Evolutionary conservation across 2,888 invertebrate genomes (phyloP), one percentile per base, ranked within the genome.

Genomic region (Congeria kusceri): DNA sequence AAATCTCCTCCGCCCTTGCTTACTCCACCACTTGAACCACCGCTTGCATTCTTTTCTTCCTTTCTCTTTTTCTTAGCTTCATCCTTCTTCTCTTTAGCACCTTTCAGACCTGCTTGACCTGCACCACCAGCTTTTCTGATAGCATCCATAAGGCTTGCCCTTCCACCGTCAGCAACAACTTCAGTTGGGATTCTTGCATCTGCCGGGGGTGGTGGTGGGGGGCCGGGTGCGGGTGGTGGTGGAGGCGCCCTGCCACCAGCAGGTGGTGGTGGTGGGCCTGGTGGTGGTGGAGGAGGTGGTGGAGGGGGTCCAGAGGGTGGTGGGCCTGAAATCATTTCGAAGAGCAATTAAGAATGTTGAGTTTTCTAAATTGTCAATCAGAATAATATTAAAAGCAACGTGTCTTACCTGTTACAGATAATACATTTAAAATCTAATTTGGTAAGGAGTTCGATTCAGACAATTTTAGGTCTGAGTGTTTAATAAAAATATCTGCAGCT

Each of bases 101-200:
- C 94, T 65, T 95, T 95, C 68, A 97, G 94, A 89, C 95, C 96
- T 15, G 96, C 97, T 83, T 96, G 96, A 11, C 96, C 96, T 39
- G 95, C 94, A 25, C 92, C 93, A n/a, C 93, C 92, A 3, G 92
- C 92, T 81, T 96, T 95, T n/a, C 98, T 95, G 90, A 98, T 98
- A 3, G 97, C 97, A 78, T 96, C 98, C 97, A 98, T 97, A 39
- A 98, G 95, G 93, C 95, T 96, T 5, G 96, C 95, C 77, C 96
- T 95, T 0, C 92, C 92, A 76, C 90, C 90, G 32, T 62, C 82
- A 29, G 53, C 46, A 5, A 49, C 23, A 0, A 69, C 76, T 23
- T 65, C 80, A 28, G 59, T 0, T n/a, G 75, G 74, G 1, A 69
- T 44, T 20, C 59, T 61, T 4, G 27, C 57, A 5, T 63, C 46